Base-by-base conservation (phyloP, 2,113 vertebrate species). In the Talpa occidentalis region DNA sequence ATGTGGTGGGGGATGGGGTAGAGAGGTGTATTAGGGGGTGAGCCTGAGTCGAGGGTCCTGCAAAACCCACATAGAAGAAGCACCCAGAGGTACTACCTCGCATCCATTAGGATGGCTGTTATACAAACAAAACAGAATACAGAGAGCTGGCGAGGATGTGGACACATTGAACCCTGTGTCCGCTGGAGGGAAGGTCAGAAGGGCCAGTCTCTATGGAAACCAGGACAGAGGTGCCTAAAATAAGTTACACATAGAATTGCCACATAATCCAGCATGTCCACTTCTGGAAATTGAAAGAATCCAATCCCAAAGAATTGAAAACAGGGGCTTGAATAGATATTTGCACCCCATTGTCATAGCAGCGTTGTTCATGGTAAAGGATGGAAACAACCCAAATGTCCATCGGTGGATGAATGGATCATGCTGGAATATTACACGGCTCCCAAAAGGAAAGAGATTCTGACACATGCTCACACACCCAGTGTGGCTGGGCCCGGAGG, bases 391-490 rank as follows among this genome's bases (percentile, higher is more conserved):
- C 47, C 44, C 47, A 2, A 14, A 42, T 1, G 21, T 59, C 62
- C 76, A 4, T 32, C 5, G 8, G 1, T 2, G 8, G 47, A 5
- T 8, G 35, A 2, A 4, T 12, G 28, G 12, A 1, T 40, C 21
- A 2, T 3, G 1, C 4, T 0, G 16, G 66, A n/a, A n/a, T 7
- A 24, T 15, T 2, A 16, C 3, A 8, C 54, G 32, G 73, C 35
- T 74, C 10, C 2, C 0, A 37, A 0, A 5, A 37, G 6, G 22
- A 28, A 11, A 40, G 10, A 44, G 44, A 5, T 44, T 49, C 47
- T 10, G 8, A 22, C 21, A 22, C 49, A 22, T 56, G 54, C 54
- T 56, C 7, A 22, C 54, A 54, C 7, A 52, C 52, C 24, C 6
- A 2, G 0, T 10, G 2, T 6, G 22, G 35, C 10, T 0, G 5